A percentile compares a stretch with the other conserved stretches of the same genome.
Conservation (phyloP, 1,140 invertebrate species). For the Sarcophaga bullata region DNA sequence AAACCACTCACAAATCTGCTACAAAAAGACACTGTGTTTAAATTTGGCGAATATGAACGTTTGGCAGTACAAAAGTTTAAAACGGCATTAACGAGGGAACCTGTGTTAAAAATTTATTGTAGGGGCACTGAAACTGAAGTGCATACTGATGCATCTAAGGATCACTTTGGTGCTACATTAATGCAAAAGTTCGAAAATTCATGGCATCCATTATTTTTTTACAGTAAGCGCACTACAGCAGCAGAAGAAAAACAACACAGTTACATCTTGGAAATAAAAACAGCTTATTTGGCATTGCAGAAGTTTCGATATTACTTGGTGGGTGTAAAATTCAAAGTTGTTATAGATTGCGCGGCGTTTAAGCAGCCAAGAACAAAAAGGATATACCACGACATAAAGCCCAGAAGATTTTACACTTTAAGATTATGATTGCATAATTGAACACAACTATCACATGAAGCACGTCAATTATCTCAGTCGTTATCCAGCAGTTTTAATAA, state of each 20-base stretch:
- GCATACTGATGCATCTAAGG: too few species aligned
- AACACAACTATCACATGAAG: conserved; percentile 57
- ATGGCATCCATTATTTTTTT: conserved; percentile 55
- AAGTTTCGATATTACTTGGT: conserved; percentile 50
- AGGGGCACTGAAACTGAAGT: too few species aligned
- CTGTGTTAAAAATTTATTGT: too few species aligned
- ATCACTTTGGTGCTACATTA: neutral
- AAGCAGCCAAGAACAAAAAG: conserved; percentile 50
- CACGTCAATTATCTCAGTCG: conserved; percentile 57
- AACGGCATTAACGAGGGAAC: too few species aligned
- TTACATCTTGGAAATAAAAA: conserved; percentile 53
- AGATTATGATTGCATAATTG: conserved; percentile 60
- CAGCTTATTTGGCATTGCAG: conserved; percentile 48
- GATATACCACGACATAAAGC: neutral
- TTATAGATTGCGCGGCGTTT: conserved; percentile 58
- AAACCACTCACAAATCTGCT: conserved; percentile 42
- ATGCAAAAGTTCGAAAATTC: conserved; percentile 44
- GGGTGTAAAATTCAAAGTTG: conserved; percentile 43
- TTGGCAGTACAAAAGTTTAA: too few species aligned
- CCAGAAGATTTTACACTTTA: conserved; percentile 48
- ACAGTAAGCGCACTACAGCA: conserved; percentile 51
- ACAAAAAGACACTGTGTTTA: conserved; percentile 22
- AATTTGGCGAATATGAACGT: too few species aligned
- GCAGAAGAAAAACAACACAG: conserved; percentile 42
- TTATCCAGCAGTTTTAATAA: conserved; percentile 46